phyloP scores from a whole-genome alignment of 2,113 vertebrate species.

The Dromiciops gliroides region DNA sequence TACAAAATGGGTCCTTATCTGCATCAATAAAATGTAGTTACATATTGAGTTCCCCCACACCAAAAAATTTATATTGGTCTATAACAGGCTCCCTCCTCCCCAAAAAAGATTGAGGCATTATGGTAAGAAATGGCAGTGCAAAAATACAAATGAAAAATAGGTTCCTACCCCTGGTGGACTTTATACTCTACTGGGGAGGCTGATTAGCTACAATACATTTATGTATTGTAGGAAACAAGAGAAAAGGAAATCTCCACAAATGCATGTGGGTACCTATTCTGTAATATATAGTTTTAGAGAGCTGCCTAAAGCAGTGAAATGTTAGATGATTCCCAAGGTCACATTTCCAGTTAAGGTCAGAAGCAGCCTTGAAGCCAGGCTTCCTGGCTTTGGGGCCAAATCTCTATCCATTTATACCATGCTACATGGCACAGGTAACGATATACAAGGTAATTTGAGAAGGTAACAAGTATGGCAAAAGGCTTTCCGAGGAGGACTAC shows the following conservation, averaged over 20 bases:
- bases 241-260: background rate
- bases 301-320: background rate
- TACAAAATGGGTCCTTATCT: background rate
- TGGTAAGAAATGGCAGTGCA: background rate
- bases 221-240: background rate
- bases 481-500: background rate
- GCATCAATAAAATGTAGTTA: background rate
- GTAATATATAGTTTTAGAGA: background rate
- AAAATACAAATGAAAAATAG: background rate
- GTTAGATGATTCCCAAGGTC: background rate
- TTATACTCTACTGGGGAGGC: background rate
- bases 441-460: background rate
- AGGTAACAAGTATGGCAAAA: background rate
- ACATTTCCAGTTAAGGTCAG: background rate
- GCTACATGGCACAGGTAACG: background rate
- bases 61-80: background rate
- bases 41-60: background rate
- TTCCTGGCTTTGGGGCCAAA: background rate
- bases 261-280: background rate
- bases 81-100: background rate
- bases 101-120: background rate
- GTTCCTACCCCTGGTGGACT: background rate
- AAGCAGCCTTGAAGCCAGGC: background rate
- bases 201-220: background rate
- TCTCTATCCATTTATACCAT: background rate